These are phyloP conservation scores for Byasa hedistus DNA, from an alignment of 2,888 invertebrate genomes.

Conservation along the genomic window DNA sequence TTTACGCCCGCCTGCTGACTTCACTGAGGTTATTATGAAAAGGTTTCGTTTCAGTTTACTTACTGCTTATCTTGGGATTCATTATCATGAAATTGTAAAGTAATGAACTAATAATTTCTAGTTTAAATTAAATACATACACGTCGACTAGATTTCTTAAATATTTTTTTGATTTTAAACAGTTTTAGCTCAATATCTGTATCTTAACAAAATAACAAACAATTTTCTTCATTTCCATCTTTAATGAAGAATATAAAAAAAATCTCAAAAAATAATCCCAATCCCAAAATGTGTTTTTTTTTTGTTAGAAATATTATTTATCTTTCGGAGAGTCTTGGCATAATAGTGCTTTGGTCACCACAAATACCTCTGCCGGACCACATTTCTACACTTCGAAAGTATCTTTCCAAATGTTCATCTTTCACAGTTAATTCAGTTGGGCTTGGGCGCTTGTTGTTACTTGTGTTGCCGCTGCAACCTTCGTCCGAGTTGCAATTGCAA, in stretches of 20 bases:
- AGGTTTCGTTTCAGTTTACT: conserved; percentile 20
- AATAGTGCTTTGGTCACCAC: conserved; percentile 23
- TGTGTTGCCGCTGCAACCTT: conserved; percentile 58
- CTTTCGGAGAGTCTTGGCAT: background rate
- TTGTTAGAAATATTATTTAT: conserved; percentile 11
- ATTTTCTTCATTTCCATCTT: background rate
- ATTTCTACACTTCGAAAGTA: conserved; percentile 68
- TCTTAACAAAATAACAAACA: too few relatives aligned
- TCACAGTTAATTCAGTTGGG: conserved; percentile 48
- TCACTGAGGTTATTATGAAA: conserved; percentile 21
- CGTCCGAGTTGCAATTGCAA: conserved; percentile 63
- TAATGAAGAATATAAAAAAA: background rate
- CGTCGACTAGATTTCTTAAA: too few relatives aligned
- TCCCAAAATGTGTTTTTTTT: too few relatives aligned
- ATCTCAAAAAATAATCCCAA: background rate
- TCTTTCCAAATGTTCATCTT: conserved; percentile 64
- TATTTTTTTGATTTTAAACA: too few relatives aligned
- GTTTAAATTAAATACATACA: background rate
- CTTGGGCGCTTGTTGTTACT: conserved; percentile 45
- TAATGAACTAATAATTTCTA: background rate
- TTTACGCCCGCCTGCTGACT: conserved; percentile 18
- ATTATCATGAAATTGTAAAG: conserved; percentile 1
- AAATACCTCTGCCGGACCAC: conserved; percentile 51
- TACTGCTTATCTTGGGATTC: conserved; percentile 2
- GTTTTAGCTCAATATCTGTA: too few relatives aligned